phyloP scores from a whole-genome alignment of 2,888 invertebrate species.

The Drosophila anceps region DNA sequence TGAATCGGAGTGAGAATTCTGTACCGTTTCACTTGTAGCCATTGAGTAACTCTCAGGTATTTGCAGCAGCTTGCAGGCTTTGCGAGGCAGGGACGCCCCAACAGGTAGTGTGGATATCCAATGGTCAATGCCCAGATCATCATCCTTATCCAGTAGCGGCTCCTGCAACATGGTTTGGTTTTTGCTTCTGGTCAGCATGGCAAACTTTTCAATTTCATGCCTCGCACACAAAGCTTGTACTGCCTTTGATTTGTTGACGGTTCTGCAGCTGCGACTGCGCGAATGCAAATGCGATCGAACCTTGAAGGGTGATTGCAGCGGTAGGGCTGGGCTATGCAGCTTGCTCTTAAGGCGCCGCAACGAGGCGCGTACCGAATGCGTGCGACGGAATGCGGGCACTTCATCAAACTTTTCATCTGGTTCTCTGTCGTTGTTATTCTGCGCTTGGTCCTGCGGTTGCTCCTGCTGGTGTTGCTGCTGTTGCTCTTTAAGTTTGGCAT shows the following conservation, averaged over 20 bases:
- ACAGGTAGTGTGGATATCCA: slow-evolving; percentile 81
- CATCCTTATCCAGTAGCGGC: slow-evolving; percentile 3
- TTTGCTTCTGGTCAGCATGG: slow-evolving; percentile 58
- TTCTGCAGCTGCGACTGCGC: slow-evolving; percentile 54
- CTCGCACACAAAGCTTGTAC: slow-evolving; percentile 63
- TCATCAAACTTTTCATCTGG: slow-evolving; percentile 30
- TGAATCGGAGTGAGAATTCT: slow-evolving; percentile 46
- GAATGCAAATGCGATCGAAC: slow-evolving; percentile 71
- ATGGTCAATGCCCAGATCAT: slow-evolving; percentile 70
- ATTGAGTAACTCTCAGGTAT: slow-evolving; percentile 79
- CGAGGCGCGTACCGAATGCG: slow-evolving; percentile 90
- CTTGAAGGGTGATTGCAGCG: slow-evolving; percentile 83
- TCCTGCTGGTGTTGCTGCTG: slow-evolving; percentile 38
- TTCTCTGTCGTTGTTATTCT: slow-evolving; percentile 23
- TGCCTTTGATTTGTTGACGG: slow-evolving; percentile 59
- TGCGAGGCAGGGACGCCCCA: slow-evolving; percentile 76
- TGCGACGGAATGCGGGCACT: slow-evolving; percentile 86
- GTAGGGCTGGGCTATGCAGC: slow-evolving; percentile 75
- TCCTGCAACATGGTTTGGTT: slow-evolving; percentile 32
- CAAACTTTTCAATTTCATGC: slow-evolving; percentile 69
- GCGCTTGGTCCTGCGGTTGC: background rate
- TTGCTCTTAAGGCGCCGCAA: slow-evolving; percentile 89
- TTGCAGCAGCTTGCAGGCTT: slow-evolving; percentile 83
- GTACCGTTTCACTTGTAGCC: slow-evolving; percentile 57
- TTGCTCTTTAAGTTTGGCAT: slow-evolving; percentile 73